Evolutionary conservation across 2,113 vertebrate species (phyloP), one percentile per base, ranked within the genome.

Genomic region (Ceyx margarethae): DNA sequence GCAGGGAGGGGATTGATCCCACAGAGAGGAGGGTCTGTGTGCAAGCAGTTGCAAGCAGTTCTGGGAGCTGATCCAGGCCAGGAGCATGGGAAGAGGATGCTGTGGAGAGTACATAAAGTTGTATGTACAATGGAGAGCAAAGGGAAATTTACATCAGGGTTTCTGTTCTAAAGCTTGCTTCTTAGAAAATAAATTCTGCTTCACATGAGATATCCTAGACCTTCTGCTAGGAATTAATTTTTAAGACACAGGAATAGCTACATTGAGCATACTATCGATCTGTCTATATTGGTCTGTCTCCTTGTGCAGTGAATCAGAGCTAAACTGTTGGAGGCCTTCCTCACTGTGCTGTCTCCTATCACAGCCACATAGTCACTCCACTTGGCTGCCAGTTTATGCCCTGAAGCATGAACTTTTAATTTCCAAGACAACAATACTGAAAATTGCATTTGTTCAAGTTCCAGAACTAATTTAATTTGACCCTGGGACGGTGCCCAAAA

Each of bases 381-480:
- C 28, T 81, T 81, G 87, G 80, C 4, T 0, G 89, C 40, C 73
- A 77, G 50, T 77, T 82, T 92, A 81, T 91, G 68, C 83, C 84
- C 82, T 81, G 73, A 96, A 95, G 93, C 79, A 73, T 91, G 71
- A 96, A 84, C 68, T 94, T 90, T 76, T 90, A 86, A 95, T 95
- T 89, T 94, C 90, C 84, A 86, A 84, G 76, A 88, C 42, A 85
- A 74, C 87, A 66, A 13, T 62, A 16, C 82, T 96, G 78, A 87
- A 95, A 96, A 87, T 87, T 72, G 26, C 89, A 57, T 82, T 93
- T 91, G 85, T 78, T 91, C 77, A 90, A 56, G 26, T 17, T 78
- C 80, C 93, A 89, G 77, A 93, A 88, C 73, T 89, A 94, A 87
- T 95, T 95, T 91, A 89, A 93, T 95, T 94, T 92, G 35, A 45